These are phyloP conservation scores for Hypanus sabinus DNA, from an alignment of 2,113 vertebrate genomes.

Conservation along the genomic window DNA sequence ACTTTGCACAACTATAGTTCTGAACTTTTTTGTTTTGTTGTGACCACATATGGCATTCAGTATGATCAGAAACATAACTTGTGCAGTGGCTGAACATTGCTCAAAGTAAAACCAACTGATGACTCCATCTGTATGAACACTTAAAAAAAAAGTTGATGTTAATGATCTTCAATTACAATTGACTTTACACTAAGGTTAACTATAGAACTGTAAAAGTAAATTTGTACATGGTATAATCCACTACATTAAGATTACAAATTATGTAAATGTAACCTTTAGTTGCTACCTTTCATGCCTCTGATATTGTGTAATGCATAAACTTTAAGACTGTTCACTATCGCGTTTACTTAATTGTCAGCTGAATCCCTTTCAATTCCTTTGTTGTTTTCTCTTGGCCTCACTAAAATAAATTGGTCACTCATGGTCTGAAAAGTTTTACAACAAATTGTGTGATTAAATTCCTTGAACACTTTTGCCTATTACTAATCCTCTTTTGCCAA, in stretches of 20 bases:
- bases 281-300: neutral
- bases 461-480: conserved; percentile 53
- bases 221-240: neutral
- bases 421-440: conserved; percentile 54
- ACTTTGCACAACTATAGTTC: too few species aligned
- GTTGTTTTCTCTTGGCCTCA: conserved; percentile 44
- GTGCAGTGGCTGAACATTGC: neutral
- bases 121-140: neutral
- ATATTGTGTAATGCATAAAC: neutral
- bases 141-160: neutral
- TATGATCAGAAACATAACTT: neutral
- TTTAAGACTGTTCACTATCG: conserved; percentile 39
- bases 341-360: conserved; percentile 39
- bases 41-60: neutral
- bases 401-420: conserved; percentile 53
- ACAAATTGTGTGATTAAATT: conserved; percentile 62
- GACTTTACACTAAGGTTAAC: neutral
- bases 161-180: neutral
- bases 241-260: neutral
- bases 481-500: conserved; percentile 60
- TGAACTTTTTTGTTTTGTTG: neutral
- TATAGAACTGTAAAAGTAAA: neutral
- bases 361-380: conserved; percentile 45
- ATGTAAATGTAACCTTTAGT: neutral
- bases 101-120: neutral